Evolutionary conservation across 2,888 invertebrate genomes (phyloP), one percentile per base, ranked within the genome.

Genomic region (Tuta absoluta): DNA sequence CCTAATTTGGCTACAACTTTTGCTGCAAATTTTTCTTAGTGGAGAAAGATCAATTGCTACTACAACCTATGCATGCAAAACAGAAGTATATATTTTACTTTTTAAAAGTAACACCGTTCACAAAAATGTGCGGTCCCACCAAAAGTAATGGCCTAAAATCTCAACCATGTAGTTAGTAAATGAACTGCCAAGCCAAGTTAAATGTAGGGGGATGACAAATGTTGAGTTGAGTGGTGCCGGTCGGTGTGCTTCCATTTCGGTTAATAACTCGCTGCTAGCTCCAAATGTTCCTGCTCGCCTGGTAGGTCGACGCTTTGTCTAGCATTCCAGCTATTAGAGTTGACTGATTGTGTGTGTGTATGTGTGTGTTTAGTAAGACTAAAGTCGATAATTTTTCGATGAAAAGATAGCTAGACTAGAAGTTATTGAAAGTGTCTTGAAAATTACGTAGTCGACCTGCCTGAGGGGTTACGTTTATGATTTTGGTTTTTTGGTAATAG

Each of bases 141-240:
- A 56, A 23, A 38, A 21, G 12, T 37, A 38, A 38, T 19, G 61
- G 33, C 8, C 61, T 61, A 17, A 56, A 62, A 66, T 63, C 57
- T 21, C 45, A 63, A 48, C 62, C 57, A 60, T 63, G 65, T 63
- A 61, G 66, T 63, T 66, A 57, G 57, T 63, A 66, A 66, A 66
- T 66, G 66, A 63, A 62, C 66, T 66, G 66, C 63, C 66, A 66
- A 57, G 49, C 48, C 38, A 57, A 63, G 66, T 63, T 66, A 63
- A 63, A 63, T 66, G 66, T 66, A 56, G 48, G 66, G 56, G 63
- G 48, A 66, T 66, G 66, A 66, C 66, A 66, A 66, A 66, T 65
- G 66, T 63, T 11, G 62, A 63, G 65, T 60, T 59, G 66, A 62
- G 66, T 53, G 63, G 63, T 60, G 56, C 21, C 37, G 48, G 51